Conservation (phyloP, 2,113 vertebrate species). For the Seriola quinqueradiata region DNA sequence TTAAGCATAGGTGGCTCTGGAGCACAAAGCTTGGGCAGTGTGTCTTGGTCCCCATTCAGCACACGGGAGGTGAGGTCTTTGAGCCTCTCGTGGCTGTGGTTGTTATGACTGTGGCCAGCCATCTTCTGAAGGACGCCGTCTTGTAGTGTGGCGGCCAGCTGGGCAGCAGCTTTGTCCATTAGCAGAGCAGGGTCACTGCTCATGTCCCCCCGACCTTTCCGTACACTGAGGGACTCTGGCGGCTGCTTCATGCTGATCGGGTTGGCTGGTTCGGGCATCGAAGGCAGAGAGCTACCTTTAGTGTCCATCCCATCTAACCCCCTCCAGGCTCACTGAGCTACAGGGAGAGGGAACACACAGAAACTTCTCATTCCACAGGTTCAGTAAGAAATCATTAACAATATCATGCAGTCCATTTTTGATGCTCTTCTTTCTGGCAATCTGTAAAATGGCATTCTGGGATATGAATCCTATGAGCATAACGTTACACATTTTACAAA, state of each 20-base stretch:
- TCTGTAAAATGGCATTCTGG: conserved; percentile 33
- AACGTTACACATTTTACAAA: conserved; percentile 62
- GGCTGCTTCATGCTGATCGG: conserved; percentile 94
- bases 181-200: conserved; percentile 90
- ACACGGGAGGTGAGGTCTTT: conserved; percentile 94
- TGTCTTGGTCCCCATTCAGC: conserved; percentile 92
- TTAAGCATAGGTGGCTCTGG: conserved; percentile 87
- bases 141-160: conserved; percentile 90
- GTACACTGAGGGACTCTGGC: conserved; percentile 88
- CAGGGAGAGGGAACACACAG: conserved; percentile 29
- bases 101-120: conserved; percentile 86
- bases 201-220: conserved; percentile 88
- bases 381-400: not conserved
- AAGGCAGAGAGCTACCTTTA: conserved; percentile 89
- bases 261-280: conserved; percentile 87
- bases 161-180: conserved; percentile 89
- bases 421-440: not conserved
- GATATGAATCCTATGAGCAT: conserved; percentile 24
- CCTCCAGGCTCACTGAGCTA: conserved; percentile 68
- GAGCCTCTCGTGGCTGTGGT: conserved; percentile 88
- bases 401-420: not conserved
- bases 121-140: conserved; percentile 92
- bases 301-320: conserved; percentile 84
- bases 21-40: conserved; percentile 85
- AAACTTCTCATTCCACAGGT: conserved; percentile 33